Evolutionary conservation across 1,140 invertebrate genomes (phyloP), one percentile per base, ranked within the genome.

Genomic region (Nasonia vitripennis): DNA sequence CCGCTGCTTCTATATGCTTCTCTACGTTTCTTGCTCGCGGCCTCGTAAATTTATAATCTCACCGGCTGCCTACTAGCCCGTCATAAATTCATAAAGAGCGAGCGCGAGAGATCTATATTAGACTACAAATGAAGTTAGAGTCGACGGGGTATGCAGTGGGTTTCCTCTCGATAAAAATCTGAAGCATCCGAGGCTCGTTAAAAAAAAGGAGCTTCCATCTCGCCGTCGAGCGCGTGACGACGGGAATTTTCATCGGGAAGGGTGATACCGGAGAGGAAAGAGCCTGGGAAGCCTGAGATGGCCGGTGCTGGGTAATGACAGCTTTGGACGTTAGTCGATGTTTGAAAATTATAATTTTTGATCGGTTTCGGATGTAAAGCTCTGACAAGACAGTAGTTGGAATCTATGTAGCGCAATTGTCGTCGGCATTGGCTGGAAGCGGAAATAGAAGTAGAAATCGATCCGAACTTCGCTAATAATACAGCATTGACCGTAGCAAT

Each of bases 221-320:
- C 27, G 27, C 86, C 55, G 55, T 7, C 17, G 17, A 45, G 41
- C 41, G 41, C 41, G 77, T 81, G 82, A 85, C 79, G 86, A 88
- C 74, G 79, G 78, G 87, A 87, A 85, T 83, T 71, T 86, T 78
- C 87, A 87, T 87, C 62, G 78, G 20, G 6, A n/a, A 62, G 55
- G 17, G 20, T n/a, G 55, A 20, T 55, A 55, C 55, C 55, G 55
- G 17, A 14, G 51, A 17, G 20, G 20, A n/a, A 20, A 62, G 17
- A 20, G 17, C 55, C 20, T 62, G 55, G 6, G 55, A 62, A 62
- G 17, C 17, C 20, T n/a, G 55, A 17, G 17, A 55, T 55, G 51
- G 1, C 51, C 12, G 10, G 41, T 7, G 41, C 10, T 45, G 51
- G 17, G 14, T 55, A 55, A 55, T 55, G 51, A 17, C 17, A 55